A percentile compares a stretch with the other conserved stretches of the same genome.
phyloP scores from a whole-genome alignment of 2,797 vertebrate genomes.

The Oceanodroma leucorhoa region DNA sequence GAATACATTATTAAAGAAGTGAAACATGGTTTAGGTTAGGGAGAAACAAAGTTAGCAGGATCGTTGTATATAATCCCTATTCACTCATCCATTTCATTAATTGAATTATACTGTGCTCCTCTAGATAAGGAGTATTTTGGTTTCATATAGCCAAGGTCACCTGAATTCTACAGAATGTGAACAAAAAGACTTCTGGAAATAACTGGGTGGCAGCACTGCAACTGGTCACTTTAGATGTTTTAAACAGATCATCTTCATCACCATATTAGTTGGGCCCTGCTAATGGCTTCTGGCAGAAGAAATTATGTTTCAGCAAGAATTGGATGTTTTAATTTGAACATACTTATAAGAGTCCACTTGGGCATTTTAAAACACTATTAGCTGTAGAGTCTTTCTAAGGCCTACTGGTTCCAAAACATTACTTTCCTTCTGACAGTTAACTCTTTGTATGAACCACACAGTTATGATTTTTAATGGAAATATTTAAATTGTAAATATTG shows the following conservation, averaged over 20 bases:
- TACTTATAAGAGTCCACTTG: not conserved
- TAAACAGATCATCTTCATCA: not conserved
- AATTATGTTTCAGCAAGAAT: not conserved
- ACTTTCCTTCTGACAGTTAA: not conserved
- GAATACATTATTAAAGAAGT: not conserved
- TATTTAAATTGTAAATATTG: slow-evolving; percentile 45
- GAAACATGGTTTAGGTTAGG: not conserved
- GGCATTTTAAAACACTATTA: not conserved
- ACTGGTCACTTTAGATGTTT: not conserved
- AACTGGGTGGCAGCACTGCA: not conserved
- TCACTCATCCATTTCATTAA: not conserved
- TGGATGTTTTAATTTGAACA: not conserved
- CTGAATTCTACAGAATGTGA: not conserved
- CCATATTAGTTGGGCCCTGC: not conserved
- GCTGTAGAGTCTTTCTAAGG: not conserved
- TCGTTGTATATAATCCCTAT: not conserved
- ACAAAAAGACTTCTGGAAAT: not conserved
- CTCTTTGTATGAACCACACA: not conserved
- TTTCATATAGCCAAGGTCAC: not conserved
- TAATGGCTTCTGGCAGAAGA: not conserved
- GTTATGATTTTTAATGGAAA: not conserved
- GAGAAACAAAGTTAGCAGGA: not conserved
- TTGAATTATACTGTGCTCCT: not conserved
- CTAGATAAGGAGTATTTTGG: not conserved
- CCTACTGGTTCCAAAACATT: slow-evolving; percentile 1